phyloP scores from a whole-genome alignment of 2,888 invertebrate genomes.

The Athalia cordata region DNA sequence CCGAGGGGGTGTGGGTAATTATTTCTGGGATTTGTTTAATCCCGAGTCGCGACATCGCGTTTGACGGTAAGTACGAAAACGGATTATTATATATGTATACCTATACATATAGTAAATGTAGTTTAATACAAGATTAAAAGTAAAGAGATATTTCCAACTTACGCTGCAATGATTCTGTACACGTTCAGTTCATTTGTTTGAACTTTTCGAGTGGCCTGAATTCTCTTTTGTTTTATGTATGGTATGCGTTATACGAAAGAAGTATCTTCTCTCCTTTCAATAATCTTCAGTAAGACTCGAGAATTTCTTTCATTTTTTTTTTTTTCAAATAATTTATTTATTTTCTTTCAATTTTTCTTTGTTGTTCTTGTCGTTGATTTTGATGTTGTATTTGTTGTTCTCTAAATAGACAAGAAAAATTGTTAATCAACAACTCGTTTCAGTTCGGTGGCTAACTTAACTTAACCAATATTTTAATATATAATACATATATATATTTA shows the following conservation, averaged over 20 bases:
- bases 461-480: conserved; percentile 9
- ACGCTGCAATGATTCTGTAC: too few relatives aligned
- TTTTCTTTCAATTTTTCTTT: conserved; percentile 15
- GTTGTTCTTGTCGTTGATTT: neutral
- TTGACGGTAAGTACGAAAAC: too few relatives aligned
- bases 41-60: too few relatives aligned
- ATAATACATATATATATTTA: too few relatives aligned
- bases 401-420: neutral
- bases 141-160: too few relatives aligned
- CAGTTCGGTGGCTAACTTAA: conserved; percentile 54
- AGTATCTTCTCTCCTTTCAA: conserved; percentile 40
- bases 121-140: too few relatives aligned
- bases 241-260: conserved; percentile 15
- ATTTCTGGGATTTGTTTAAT: too few relatives aligned
- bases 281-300: too few relatives aligned
- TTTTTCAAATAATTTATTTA: conserved; percentile 21
- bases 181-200: neutral
- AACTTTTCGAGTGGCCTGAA: conserved; percentile 14
- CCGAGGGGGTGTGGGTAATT: too few relatives aligned
- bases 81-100: too few relatives aligned
- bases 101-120: too few relatives aligned
- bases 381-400: neutral
- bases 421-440: conserved; percentile 35
- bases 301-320: too few relatives aligned
- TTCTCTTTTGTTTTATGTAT: neutral